Evolutionary conservation across 2,113 vertebrate genomes (phyloP), one percentile per base, ranked within the genome.

Genomic region (Typhlomys cinereus): DNA sequence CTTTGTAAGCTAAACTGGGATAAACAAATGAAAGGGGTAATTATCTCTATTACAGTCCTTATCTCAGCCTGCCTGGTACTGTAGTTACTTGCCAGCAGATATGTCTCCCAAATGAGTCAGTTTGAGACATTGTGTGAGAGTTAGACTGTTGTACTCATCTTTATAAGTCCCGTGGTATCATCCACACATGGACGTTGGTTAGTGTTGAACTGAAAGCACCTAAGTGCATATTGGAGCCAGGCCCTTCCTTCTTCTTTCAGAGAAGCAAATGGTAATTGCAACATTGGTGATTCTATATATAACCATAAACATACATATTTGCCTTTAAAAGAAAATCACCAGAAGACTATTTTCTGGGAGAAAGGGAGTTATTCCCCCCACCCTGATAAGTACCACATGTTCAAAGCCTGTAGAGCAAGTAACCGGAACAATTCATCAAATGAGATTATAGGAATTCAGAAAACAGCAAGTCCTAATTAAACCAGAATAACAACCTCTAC

Each of bases 391-490:
- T 89, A 46, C 52, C 66, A 80, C 91, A 31, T 73, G 87, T 50
- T 80, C 69, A 89, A 92, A 92, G 69, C 41, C 85, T 87, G 62
- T 64, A 54, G 62, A 85, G 44, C 29, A 61, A 92, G 70, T 36
- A 52, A 66, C 57, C 54, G 91, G 69, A 66, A 39, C 54, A 48
- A 54, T 76, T 90, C 86, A 88, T 92, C 93, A 89, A 83, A 52
- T 76, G 83, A 76, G 67, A 89, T 93, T 79, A 83, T 41, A 86
- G 74, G 87, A 54, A 90, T 90, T 76, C 80, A 81, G 93, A 84
- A 97, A 94, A 94, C 27, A 90, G 91, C 79, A 71, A 94, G 84
- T 92, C 76, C 76, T 86, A 83, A 89, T 95, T 94, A 86, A 94
- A 81, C 91, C 87, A 76, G 84, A 92, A 92, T 81, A 94, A 52